Base-by-base conservation (phyloP, 2,888 invertebrate genomes). In the Orchesellides sinensis region DNA sequence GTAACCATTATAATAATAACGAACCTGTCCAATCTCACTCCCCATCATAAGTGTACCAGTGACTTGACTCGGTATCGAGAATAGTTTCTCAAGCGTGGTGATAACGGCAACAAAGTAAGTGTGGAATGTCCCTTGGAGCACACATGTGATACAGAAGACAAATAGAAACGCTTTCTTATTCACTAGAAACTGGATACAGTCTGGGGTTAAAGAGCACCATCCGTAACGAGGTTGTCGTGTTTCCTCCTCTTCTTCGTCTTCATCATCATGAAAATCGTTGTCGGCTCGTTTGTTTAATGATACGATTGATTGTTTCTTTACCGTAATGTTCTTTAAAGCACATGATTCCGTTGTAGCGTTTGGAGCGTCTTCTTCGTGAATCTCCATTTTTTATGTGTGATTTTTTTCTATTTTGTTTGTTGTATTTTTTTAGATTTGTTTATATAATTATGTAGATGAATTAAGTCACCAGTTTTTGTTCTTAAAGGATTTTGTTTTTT, bases 61-160 rank as follows among this genome's bases (percentile, higher is more conserved):
- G 52, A 96, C 96, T 91, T 95, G 96, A 79, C 96, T 96, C 90
- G 96, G 96, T 84, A 97, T 95, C 91, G 96, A 95, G 90, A 96
- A 97, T 83, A 97, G 92, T 90, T 96, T 97, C 90, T 97, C 97
- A 86, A 97, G 95, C 35, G 97, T 97, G 78, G 97, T 97, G 89
- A 97, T 96, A 87, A 96, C 96, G 90, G 96, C 96, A 80, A 97
- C 97, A 90, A 97, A 96, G 90, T 97, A 97, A 52, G 97, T 97
- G 91, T 95, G 95, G 91, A 96, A 97, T 96, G 97, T 97, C 83
- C 97, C 97, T 91, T 92, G 91, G 1, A 91, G 89, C 8, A 96
- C 95, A 94, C 96, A 96, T 70, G 96, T 95, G 88, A 96, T 92
- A 89, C 96, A 93, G 90, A 97, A 97, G 65, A 96, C 95, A 89